phyloP scores from a whole-genome alignment of 2,888 invertebrate genomes.

The Hydroisotoma schaefferi region DNA sequence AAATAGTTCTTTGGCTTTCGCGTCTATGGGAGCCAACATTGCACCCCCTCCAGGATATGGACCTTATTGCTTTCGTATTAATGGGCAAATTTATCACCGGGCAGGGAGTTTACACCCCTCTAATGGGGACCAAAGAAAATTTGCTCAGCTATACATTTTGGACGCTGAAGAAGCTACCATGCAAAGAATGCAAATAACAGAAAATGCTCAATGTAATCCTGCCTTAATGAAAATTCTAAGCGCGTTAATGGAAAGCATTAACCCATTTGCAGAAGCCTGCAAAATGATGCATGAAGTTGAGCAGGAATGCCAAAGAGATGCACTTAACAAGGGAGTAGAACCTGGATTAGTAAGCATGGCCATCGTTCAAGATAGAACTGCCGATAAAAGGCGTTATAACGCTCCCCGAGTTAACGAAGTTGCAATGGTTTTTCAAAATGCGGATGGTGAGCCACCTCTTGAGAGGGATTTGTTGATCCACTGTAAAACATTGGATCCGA shows the following conservation, averaged over 20 bases:
- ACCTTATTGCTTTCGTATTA: constrained; percentile 36
- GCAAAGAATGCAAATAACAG: background rate
- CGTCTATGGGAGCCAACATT: constrained; percentile 38
- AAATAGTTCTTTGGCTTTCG: constrained; percentile 39
- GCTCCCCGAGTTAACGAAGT: constrained; percentile 36
- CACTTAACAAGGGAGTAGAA: background rate
- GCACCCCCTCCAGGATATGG: constrained; percentile 17
- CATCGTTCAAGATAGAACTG: constrained; percentile 2
- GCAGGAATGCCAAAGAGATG: background rate
- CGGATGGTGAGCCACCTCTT: constrained; percentile 42
- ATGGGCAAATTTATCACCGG: constrained; percentile 41
- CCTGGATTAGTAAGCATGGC: background rate
- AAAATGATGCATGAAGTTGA: constrained; percentile 41
- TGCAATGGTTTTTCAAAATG: constrained; percentile 34
- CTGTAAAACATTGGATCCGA: background rate
- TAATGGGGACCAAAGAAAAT: constrained; percentile 1
- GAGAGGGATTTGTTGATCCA: constrained; percentile 38
- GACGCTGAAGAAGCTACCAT: constrained; percentile 16
- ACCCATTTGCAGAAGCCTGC: constrained; percentile 37
- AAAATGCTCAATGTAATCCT: background rate
- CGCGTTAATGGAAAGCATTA: background rate
- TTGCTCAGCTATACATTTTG: constrained; percentile 29
- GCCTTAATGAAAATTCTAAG: background rate
- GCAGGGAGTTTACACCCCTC: constrained; percentile 10
- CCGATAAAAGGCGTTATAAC: constrained; percentile 38